phyloP scores from a whole-genome alignment of 2,888 invertebrate genomes.

The Sicus ferrugineus region DNA sequence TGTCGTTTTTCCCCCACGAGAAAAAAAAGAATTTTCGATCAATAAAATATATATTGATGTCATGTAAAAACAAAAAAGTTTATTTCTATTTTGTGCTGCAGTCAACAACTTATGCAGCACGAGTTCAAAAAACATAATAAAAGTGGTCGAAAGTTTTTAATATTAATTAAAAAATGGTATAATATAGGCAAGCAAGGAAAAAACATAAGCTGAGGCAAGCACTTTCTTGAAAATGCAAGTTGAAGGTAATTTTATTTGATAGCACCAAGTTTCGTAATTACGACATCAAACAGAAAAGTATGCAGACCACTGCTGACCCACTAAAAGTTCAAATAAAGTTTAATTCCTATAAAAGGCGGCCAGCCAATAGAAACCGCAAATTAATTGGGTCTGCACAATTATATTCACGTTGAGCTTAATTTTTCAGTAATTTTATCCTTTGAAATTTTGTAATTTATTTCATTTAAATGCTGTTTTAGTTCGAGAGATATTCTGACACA shows the following conservation, averaged over 20 bases:
- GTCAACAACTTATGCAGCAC: constrained; percentile 11
- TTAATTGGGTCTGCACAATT: too few species aligned
- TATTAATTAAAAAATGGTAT: background rate
- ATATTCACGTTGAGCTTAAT: too few species aligned
- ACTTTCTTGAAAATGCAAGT: constrained; percentile 19
- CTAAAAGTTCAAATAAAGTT: background rate
- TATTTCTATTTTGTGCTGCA: constrained; percentile 16
- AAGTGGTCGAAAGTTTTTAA: background rate
- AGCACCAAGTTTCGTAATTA: too few species aligned
- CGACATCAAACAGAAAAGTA: background rate
- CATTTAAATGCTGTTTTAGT: too few species aligned
- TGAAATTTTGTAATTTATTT: too few species aligned
- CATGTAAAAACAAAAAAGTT: too few species aligned
- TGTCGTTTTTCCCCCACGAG: constrained; percentile 5
- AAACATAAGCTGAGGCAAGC: background rate
- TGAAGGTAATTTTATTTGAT: constrained; percentile 1
- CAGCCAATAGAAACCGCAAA: too few species aligned
- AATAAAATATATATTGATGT: constrained; percentile 12
- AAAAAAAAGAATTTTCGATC: constrained; percentile 16
- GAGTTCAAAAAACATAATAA: constrained; percentile 15
- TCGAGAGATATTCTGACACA: too few species aligned
- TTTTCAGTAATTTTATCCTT: too few species aligned
- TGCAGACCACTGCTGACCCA: background rate
- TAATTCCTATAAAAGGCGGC: too few species aligned
- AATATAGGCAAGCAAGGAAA: constrained; percentile 12